These are phyloP conservation scores for Pammene fasciana DNA, from an alignment of 2,888 invertebrate species.

Conservation along the genomic window DNA sequence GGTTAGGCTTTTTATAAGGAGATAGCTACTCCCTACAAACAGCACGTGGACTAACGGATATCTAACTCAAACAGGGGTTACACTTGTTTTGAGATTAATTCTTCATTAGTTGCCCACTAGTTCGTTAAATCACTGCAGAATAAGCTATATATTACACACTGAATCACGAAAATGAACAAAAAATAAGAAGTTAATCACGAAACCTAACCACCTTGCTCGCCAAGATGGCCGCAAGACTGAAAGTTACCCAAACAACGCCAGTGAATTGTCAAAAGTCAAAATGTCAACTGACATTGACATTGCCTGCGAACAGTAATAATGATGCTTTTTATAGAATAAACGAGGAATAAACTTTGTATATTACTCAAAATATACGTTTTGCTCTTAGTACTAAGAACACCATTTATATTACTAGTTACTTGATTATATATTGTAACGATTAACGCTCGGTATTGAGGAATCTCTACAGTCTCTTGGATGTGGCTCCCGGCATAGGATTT, in stretches of 20 bases:
- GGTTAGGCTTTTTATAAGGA: too few species aligned
- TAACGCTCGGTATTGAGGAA: not conserved
- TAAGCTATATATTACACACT: too few species aligned
- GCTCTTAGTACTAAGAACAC: not conserved
- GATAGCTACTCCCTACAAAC: too few species aligned
- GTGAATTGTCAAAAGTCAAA: not conserved
- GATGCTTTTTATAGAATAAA: not conserved
- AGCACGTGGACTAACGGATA: too few species aligned
- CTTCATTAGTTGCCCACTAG: too few species aligned
- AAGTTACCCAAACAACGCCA: not conserved
- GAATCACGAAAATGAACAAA: too few species aligned
- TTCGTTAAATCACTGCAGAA: too few species aligned
- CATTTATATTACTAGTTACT: not conserved
- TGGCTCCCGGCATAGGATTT: conserved; percentile 5
- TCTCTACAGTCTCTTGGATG: not conserved
- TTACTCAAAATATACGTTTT: not conserved
- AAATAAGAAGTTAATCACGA: too few species aligned
- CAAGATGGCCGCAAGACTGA: too few species aligned
- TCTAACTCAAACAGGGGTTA: too few species aligned
- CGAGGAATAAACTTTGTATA: not conserved
- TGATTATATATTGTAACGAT: not conserved
- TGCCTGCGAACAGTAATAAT: not conserved
- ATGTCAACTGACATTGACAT: not conserved
- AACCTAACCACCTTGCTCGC: too few species aligned
- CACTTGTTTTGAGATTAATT: too few species aligned